Conservation (phyloP, 2,888 invertebrate species). For the Orchestes rusci region DNA sequence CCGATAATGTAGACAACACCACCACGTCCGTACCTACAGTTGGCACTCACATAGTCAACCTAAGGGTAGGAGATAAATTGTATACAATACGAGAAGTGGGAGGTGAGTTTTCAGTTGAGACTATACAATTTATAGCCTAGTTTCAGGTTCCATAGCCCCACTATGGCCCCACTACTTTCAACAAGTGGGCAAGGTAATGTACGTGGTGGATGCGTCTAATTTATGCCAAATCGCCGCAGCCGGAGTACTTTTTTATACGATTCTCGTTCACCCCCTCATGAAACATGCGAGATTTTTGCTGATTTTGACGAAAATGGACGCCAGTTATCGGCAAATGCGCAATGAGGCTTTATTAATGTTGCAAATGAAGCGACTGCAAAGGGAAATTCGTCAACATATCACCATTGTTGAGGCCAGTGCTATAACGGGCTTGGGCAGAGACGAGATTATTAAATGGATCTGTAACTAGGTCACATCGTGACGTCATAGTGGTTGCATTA, state of each 20-base stretch:
- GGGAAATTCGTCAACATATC: constrained; percentile 61
- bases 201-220: constrained; percentile 78
- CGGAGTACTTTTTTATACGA: constrained; percentile 70
- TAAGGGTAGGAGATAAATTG: constrained; percentile 42
- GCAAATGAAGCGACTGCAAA: constrained; percentile 62
- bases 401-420: constrained; percentile 69
- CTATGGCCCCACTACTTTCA: constrained; percentile 73
- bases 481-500: too few species aligned
- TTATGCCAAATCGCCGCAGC: constrained; percentile 81
- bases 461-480: too few species aligned
- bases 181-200: constrained; percentile 61
- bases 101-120: too few species aligned
- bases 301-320: constrained; percentile 76
- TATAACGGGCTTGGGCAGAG: constrained; percentile 62
- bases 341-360: constrained; percentile 80
- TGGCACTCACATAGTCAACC: constrained; percentile 68
- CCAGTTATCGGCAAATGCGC: constrained; percentile 78
- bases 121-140: too few species aligned
- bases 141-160: constrained; percentile 65
- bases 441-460: constrained; percentile 58
- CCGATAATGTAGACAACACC: constrained; percentile 64
- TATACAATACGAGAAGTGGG: constrained; percentile 63
- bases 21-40: constrained; percentile 73
- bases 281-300: constrained; percentile 61
- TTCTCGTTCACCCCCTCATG: constrained; percentile 65